Percentiles rank a stretch among this genome's conserved stretches.
phyloP scores from a whole-genome alignment of 2,888 invertebrate genomes.

The Flabesymbios commensalis region DNA sequence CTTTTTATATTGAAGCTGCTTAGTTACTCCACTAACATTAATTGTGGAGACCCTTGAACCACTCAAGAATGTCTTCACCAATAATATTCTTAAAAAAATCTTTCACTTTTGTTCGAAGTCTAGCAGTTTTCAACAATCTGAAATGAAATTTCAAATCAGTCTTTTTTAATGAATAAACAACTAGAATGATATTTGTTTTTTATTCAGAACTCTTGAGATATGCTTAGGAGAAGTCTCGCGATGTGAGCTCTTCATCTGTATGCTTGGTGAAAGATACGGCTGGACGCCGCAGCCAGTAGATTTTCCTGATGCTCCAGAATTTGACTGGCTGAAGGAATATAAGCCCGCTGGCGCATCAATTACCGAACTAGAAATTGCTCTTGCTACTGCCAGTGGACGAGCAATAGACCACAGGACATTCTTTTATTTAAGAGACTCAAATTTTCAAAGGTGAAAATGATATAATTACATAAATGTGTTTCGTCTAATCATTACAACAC shows the following conservation, averaged over 20 bases:
- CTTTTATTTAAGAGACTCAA: conserved; percentile 58
- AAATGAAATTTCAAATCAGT: too few relatives aligned
- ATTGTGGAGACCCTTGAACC: too few relatives aligned
- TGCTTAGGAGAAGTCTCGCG: conserved; percentile 60
- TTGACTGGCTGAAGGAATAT: conserved; percentile 58
- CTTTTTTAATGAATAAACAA: too few relatives aligned
- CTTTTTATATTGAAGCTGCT: too few relatives aligned
- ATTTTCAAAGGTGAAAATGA: conserved; percentile 32
- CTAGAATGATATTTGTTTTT: not conserved
- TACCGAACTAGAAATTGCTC: conserved; percentile 62
- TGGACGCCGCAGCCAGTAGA: conserved; percentile 51
- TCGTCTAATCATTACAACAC: too few relatives aligned
- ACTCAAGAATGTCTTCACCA: too few relatives aligned
- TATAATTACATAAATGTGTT: not conserved
- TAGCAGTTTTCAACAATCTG: too few relatives aligned
- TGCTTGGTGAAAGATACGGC: conserved; percentile 62
- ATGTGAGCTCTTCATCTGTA: conserved; percentile 62
- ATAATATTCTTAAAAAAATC: too few relatives aligned
- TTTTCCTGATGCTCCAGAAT: conserved; percentile 50
- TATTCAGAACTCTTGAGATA: conserved; percentile 57
- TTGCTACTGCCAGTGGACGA: conserved; percentile 50
- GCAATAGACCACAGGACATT: conserved; percentile 47
- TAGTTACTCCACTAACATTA: too few relatives aligned
- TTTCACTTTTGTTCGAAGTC: too few relatives aligned
- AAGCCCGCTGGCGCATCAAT: conserved; percentile 56